Evolutionary conservation across 2,113 vertebrate species (phyloP), one percentile per base, ranked within the genome.

Genomic region (Thermophis baileyi): DNA sequence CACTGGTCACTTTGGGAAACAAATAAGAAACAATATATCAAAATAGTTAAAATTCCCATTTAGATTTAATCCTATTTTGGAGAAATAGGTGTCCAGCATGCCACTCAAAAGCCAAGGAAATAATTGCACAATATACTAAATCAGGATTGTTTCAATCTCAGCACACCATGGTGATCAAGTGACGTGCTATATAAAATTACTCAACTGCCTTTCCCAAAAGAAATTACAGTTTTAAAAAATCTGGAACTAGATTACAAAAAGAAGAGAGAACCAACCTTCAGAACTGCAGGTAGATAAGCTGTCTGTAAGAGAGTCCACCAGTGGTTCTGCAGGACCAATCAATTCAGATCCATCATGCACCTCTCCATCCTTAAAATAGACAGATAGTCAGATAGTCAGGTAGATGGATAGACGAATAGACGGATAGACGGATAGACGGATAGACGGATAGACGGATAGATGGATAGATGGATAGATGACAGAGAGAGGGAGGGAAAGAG

Each of bases 341-440:
- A 99, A 97, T 93, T 99, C 99, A 20, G 99, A 99, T 9, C 99
- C 98, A 97, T 99, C 99, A 6, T 98, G 98, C n/a, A 99, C 97
- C 89, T 99, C 98, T 87, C 99, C 99, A 96, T 98, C 99, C 99
- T 99, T 95, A 87, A 97, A 95, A 94, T 49, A 92, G n/a, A 86
- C 92, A 22, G 35, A 4, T 6, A 47, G 47, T 2, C 4, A 47
- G 47, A 4, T 47, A 47, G 47, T 2, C 4, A 47, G 6, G 47
- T 47, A 47, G 6, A 44, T 44, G 14, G n/a, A n/a, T n/a, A n/a
- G n/a, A n/a, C n/a, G n/a, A n/a, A 51, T 51, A 16, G 51, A 51
- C 3, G 1, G 51, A 51, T 44, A 44, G 44, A 6, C 4, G 4
- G 47, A 47, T 47, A 47, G 47, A 47, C 6, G 47, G 47, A 47